These are phyloP conservation scores for Anoplophora glabripennis DNA, from an alignment of 1,140 invertebrate species.

Conservation along the genomic window DNA sequence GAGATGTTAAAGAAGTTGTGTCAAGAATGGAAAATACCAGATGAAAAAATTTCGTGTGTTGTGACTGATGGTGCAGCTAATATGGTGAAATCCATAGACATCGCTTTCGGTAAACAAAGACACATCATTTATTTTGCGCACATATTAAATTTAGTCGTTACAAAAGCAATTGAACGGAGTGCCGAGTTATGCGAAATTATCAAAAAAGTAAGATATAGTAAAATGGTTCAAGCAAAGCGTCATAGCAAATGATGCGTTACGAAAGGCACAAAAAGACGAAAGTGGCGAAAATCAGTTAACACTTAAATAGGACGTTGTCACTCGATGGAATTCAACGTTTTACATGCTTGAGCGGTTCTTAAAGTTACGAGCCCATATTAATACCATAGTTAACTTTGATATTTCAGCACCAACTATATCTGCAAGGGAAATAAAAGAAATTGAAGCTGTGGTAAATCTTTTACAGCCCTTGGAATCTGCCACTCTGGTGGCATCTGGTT, in stretches of 20 bases:
- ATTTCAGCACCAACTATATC: slow-evolving; percentile 43
- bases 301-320: too few species aligned
- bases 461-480: slow-evolving; percentile 45
- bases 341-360: too few species aligned
- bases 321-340: too few species aligned
- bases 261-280: too few species aligned
- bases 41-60: slow-evolving; percentile 45
- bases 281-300: too few species aligned
- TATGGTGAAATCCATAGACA: slow-evolving; percentile 46
- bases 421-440: slow-evolving; percentile 38
- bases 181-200: slow-evolving; percentile 27
- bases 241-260: slow-evolving; percentile 43
- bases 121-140: slow-evolving; percentile 50
- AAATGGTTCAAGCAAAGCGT: slow-evolving; percentile 47
- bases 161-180: slow-evolving; percentile 23
- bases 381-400: slow-evolving; percentile 40
- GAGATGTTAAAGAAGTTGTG: slow-evolving; percentile 39
- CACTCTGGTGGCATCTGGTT: slow-evolving; percentile 48
- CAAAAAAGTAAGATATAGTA: slow-evolving; percentile 45
- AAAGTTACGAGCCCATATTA: slow-evolving; percentile 38
- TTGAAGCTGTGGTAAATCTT: slow-evolving; percentile 39
- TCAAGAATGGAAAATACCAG: slow-evolving; percentile 44
- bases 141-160: slow-evolving; percentile 47
- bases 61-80: slow-evolving; percentile 49
- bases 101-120: slow-evolving; percentile 46